Conservation (phyloP, 2,113 vertebrate species). For the Xenopus laevis region DNA sequence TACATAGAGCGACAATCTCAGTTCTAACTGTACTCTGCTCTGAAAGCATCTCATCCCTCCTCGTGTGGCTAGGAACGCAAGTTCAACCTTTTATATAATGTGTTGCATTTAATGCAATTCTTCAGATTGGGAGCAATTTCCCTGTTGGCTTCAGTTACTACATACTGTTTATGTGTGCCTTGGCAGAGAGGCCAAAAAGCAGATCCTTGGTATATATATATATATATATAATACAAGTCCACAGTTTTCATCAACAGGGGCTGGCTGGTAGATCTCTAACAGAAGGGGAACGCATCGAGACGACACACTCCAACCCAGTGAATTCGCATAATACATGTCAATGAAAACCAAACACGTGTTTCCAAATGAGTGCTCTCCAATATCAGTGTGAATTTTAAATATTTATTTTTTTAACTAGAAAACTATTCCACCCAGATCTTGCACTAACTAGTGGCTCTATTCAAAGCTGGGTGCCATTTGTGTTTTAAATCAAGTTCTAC, state of each 20-base stretch:
- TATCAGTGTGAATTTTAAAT: too few relatives aligned
- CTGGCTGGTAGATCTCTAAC: conserved; percentile 10
- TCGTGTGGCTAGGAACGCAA: neutral
- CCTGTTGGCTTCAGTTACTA: neutral
- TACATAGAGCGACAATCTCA: neutral
- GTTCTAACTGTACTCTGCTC: neutral
- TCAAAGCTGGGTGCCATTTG: too few relatives aligned
- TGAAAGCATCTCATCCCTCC: neutral
- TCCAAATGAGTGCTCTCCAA: too few relatives aligned
- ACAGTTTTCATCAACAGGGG: neutral
- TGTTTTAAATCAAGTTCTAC: too few relatives aligned
- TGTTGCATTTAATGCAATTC: neutral
- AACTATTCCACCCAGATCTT: too few relatives aligned
- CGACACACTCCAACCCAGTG: neutral
- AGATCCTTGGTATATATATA: neutral
- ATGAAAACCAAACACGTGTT: too few relatives aligned
- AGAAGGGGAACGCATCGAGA: neutral
- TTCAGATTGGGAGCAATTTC: neutral
- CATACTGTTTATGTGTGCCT: neutral
- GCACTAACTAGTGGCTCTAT: too few relatives aligned
- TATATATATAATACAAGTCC: neutral
- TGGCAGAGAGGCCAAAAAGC: neutral
- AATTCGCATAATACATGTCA: too few relatives aligned
- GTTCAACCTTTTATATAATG: neutral
- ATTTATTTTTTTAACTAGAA: too few relatives aligned